phyloP scores from a whole-genome alignment of 30 jellyfish, hydroid and myxozoan genomes.

The Clytia hemisphaerica region DNA sequence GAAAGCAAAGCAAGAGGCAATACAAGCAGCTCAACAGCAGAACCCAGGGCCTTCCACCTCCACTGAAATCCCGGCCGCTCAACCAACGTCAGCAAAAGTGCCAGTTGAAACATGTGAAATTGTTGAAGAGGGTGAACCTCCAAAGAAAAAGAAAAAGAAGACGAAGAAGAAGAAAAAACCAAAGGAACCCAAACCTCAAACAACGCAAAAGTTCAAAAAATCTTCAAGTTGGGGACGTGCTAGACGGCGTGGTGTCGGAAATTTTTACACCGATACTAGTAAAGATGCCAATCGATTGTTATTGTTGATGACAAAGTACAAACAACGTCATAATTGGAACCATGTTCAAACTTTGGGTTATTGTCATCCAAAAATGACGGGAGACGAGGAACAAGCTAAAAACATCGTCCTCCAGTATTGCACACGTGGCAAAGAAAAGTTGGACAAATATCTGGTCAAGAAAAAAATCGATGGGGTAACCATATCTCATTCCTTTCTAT shows the following conservation, averaged over 20 bases:
- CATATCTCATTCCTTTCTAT: no score
- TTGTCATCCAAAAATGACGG: conserved; percentile 42
- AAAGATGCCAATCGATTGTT: conserved; percentile 26
- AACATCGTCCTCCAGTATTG: conserved; percentile 4
- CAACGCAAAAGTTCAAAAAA: neutral
- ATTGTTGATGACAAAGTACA: conserved; percentile 42
- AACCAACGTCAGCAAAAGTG: neutral
- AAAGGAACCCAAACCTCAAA: no score
- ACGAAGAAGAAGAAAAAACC: conserved; percentile 14
- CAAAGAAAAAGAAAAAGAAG: conserved; percentile 41
- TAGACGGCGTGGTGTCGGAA: conserved; percentile 36
- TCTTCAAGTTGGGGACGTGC: conserved; percentile 66
- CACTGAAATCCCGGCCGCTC: neutral
- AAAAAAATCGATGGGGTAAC: neutral
- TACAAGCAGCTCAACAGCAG: neutral
- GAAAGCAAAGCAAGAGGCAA: neutral
- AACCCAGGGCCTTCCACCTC: no score
- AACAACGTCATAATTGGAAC: conserved; percentile 49
- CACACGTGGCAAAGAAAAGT: neutral
- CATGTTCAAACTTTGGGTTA: conserved; percentile 36
- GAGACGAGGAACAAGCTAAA: conserved; percentile 19
- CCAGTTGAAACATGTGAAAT: conserved; percentile 24
- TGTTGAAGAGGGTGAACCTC: conserved; percentile 11
- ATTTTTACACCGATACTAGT: conserved; percentile 21
- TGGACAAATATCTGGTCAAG: neutral